Conservation (phyloP, 2,113 vertebrate genomes). For the Thamnophis sirtalis region DNA sequence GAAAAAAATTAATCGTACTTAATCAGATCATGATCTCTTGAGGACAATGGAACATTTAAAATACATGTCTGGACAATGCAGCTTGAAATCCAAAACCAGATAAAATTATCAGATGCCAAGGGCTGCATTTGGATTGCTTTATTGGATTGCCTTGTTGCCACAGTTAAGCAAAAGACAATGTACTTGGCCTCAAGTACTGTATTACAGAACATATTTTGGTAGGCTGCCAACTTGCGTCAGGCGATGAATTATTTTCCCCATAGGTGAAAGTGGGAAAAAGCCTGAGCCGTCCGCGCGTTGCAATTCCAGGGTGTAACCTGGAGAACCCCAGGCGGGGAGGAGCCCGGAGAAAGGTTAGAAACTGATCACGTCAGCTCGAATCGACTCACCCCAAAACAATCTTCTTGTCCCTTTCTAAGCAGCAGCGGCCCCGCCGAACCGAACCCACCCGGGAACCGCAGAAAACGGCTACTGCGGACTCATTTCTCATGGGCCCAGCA, state of each 20-base stretch:
- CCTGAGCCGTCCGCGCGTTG: neutral
- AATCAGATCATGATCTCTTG: neutral
- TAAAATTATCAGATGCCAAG: neutral
- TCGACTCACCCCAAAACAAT: slow-evolving; percentile 57
- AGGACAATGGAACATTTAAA: neutral
- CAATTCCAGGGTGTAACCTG: neutral
- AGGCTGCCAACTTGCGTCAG: neutral
- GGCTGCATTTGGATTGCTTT: neutral
- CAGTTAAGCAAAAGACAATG: neutral
- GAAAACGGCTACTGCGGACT: slow-evolving; percentile 40
- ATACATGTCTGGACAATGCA: neutral
- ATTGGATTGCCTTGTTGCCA: neutral
- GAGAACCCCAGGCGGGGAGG: neutral
- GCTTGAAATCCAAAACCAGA: neutral
- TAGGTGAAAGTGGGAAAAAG: neutral
- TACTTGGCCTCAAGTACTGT: neutral
- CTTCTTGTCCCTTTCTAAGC: slow-evolving; percentile 38
- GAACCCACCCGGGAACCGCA: slow-evolving; percentile 33
- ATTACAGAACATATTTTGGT: neutral
- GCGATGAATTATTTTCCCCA: neutral
- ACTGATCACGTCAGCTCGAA: neutral
- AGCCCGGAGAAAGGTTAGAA: neutral
- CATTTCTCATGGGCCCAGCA: slow-evolving; percentile 34
- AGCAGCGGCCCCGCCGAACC: slow-evolving; percentile 48
- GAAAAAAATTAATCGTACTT: neutral